A percentile compares a stretch with the other conserved stretches of the same genome.
phyloP scores from a whole-genome alignment of 2,888 invertebrate species.

The Temnothorax unifasciatus region DNA sequence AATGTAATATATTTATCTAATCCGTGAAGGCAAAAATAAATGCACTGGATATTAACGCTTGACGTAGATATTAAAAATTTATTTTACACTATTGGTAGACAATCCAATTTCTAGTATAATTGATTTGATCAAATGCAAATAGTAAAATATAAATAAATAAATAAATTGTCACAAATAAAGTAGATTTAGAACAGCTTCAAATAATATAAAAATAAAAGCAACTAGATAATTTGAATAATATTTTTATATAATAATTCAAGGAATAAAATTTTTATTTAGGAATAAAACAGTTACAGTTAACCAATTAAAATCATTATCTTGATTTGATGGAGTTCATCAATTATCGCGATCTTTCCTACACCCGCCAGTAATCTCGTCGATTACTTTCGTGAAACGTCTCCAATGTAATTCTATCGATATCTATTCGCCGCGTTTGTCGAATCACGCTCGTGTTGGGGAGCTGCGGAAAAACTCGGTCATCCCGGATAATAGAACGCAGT shows the following conservation, averaged over 20 bases:
- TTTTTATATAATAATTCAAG: too few relatives aligned
- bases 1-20: neutral
- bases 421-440: conserved; percentile 31
- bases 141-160: neutral
- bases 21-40: neutral
- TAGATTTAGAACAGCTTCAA: neutral
- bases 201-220: neutral
- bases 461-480: conserved; percentile 62
- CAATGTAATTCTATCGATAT: conserved; percentile 10
- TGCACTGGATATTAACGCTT: neutral
- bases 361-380: neutral
- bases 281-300: neutral
- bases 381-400: neutral
- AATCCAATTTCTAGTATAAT: too few relatives aligned
- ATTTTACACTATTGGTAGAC: neutral
- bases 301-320: neutral
- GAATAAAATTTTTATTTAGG: neutral
- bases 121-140: neutral
- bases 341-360: neutral
- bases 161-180: neutral
- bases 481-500: conserved; percentile 61
- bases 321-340: neutral
- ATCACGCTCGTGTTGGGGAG: conserved; percentile 16
- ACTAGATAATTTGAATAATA: neutral
- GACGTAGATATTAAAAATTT: neutral